phyloP scores from a whole-genome alignment of 2,888 invertebrate species.

The Ethmia dodecea region DNA sequence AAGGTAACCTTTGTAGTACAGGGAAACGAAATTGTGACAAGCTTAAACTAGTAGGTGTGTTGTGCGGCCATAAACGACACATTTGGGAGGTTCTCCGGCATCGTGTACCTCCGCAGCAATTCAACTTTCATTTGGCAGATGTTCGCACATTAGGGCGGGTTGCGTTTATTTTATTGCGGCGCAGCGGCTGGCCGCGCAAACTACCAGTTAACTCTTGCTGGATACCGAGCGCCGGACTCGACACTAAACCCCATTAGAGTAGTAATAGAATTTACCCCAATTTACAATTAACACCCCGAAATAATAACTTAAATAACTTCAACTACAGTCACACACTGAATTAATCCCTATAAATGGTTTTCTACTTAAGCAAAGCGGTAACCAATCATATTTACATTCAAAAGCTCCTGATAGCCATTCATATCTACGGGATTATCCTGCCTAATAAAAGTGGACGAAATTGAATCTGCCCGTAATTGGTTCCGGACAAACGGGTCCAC shows the following conservation, averaged over 20 bases:
- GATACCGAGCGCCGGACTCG: constrained; percentile 13
- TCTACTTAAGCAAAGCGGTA: too few relatives aligned
- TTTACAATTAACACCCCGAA: too few relatives aligned
- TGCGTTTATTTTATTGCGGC: constrained; percentile 46
- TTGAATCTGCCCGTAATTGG: constrained; percentile 39
- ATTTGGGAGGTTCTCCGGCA: constrained; percentile 24
- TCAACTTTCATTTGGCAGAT: constrained; percentile 34
- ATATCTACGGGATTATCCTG: constrained; percentile 38
- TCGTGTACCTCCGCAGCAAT: constrained; percentile 27
- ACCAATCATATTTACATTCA: too few relatives aligned
- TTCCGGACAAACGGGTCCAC: constrained; percentile 15
- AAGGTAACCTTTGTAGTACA: too few relatives aligned
- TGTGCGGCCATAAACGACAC: constrained; percentile 30
- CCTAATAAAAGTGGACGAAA: constrained; percentile 40
- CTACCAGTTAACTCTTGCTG: constrained; percentile 36
- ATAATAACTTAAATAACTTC: too few relatives aligned
- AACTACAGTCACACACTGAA: too few relatives aligned
- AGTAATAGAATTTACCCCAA: constrained; percentile 36
- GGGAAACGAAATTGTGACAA: background rate
- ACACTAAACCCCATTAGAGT: constrained; percentile 25
- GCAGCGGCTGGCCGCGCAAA: constrained; percentile 33
- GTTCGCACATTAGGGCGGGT: constrained; percentile 36
- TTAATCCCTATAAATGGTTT: too few relatives aligned
- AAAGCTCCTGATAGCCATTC: too few relatives aligned
- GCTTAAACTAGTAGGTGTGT: constrained; percentile 14